phyloP scores from a whole-genome alignment of 2,888 invertebrate species.

The Abscondita cerata region DNA sequence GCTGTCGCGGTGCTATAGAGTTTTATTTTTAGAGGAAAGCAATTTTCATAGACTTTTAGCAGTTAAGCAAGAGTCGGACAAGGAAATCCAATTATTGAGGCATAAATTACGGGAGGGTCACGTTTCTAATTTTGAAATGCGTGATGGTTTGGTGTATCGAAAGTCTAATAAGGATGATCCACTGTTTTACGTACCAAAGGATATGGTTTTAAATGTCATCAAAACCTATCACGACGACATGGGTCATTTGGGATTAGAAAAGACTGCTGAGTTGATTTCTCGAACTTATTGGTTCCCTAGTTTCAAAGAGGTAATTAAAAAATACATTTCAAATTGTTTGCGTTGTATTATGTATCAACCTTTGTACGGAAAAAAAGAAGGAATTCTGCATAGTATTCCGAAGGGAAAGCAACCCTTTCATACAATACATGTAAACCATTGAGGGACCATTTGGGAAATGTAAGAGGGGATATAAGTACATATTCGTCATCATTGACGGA shows the following conservation, averaged over 20 bases:
- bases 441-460: slow-evolving; percentile 14
- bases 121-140: slow-evolving; percentile 24
- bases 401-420: too few relatives aligned
- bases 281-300: slow-evolving; percentile 17
- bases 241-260: slow-evolving; percentile 44
- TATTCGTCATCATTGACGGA: slow-evolving; percentile 14
- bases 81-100: slow-evolving; percentile 38
- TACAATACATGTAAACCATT: slow-evolving; percentile 13
- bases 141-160: slow-evolving; percentile 25
- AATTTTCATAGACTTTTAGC: slow-evolving; percentile 38
- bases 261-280: slow-evolving; percentile 3
- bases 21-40: slow-evolving; percentile 11
- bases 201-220: slow-evolving; percentile 41
- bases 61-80: slow-evolving; percentile 37
- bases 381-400: slow-evolving; percentile 9
- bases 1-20: neutral
- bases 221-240: slow-evolving; percentile 42
- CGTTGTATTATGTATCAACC: slow-evolving; percentile 9
- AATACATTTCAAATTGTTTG: slow-evolving; percentile 9
- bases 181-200: slow-evolving; percentile 34
- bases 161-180: slow-evolving; percentile 22
- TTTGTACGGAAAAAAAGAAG: slow-evolving; percentile 2
- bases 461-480: neutral
- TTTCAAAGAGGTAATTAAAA: slow-evolving; percentile 2
- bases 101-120: slow-evolving; percentile 27